A percentile compares a stretch with the other conserved stretches of the same genome.
phyloP scores from a whole-genome alignment of 2,888 invertebrate genomes.

The Sarcophaga rosellei region DNA sequence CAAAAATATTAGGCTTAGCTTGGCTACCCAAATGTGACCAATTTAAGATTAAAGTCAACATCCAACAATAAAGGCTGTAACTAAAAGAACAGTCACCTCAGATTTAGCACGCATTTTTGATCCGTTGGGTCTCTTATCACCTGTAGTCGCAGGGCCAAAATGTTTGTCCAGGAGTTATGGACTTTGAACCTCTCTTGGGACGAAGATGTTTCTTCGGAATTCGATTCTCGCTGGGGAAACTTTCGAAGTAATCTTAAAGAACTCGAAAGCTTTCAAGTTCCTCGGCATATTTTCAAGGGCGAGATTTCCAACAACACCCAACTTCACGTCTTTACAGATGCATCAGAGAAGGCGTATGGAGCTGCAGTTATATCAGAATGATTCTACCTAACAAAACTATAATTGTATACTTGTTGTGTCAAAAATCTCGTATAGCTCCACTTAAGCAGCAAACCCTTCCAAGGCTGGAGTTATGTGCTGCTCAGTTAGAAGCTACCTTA shows the following conservation, averaged over 20 bases:
- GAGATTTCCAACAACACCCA: neutral
- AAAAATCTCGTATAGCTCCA: too few relatives aligned
- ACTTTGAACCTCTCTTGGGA: conserved; percentile 6
- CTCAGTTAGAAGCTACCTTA: too few relatives aligned
- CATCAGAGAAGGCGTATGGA: neutral
- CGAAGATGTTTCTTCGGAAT: too few relatives aligned
- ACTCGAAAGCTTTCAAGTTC: neutral
- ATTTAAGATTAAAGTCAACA: too few relatives aligned
- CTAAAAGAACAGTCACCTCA: conserved; percentile 7
- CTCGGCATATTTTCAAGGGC: neutral
- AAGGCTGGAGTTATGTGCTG: too few relatives aligned
- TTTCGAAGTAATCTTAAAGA: neutral
- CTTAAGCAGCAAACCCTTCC: too few relatives aligned
- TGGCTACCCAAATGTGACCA: too few relatives aligned
- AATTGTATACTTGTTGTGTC: too few relatives aligned
- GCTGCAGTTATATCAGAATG: too few relatives aligned
- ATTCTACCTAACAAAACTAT: too few relatives aligned
- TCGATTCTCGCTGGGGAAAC: neutral
- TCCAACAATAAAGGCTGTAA: conserved; percentile 3
- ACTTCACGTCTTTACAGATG: conserved; percentile 8
- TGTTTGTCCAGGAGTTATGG: conserved; percentile 17
- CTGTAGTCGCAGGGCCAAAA: conserved; percentile 6
- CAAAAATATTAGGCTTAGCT: too few relatives aligned
- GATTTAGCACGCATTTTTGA: neutral
- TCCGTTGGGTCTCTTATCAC: conserved; percentile 19